These are phyloP conservation scores for Pemphredon lugubris DNA, from an alignment of 2,888 invertebrate species.

Conservation along the genomic window DNA sequence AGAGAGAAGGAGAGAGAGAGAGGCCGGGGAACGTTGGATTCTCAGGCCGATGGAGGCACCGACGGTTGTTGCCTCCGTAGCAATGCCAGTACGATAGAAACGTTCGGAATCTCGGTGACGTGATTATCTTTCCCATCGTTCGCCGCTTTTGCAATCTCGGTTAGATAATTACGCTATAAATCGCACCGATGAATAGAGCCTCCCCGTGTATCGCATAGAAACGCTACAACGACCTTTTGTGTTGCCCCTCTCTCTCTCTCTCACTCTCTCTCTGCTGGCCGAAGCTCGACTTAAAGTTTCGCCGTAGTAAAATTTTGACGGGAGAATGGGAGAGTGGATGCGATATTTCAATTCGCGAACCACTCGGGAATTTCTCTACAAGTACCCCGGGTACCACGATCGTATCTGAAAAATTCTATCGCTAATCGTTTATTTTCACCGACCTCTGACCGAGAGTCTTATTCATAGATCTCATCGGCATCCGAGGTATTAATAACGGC, in stretches of 20 bases:
- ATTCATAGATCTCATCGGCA: slow-evolving; percentile 44
- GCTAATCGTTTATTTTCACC: slow-evolving; percentile 27
- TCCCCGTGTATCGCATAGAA: slow-evolving; percentile 47
- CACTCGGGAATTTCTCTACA: slow-evolving; percentile 27
- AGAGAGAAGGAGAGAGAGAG: not conserved
- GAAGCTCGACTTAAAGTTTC: not conserved
- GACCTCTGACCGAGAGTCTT: slow-evolving; percentile 36
- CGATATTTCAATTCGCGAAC: slow-evolving; percentile 43
- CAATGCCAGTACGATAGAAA: slow-evolving; percentile 56
- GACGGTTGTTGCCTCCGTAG: slow-evolving; percentile 26
- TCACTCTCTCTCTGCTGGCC: no score
- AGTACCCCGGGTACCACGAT: slow-evolving; percentile 13
- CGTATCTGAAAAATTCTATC: slow-evolving; percentile 34
- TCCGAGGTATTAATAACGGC: slow-evolving; percentile 44
- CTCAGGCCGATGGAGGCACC: slow-evolving; percentile 28
- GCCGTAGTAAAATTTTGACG: slow-evolving; percentile 49
- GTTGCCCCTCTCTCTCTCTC: slow-evolving; percentile 13
- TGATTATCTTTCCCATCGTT: slow-evolving; percentile 63
- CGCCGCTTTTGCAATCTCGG: slow-evolving; percentile 58
- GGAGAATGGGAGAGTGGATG: slow-evolving; percentile 33
- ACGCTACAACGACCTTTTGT: slow-evolving; percentile 48
- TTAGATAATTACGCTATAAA: slow-evolving; percentile 64
- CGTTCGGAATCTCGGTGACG: slow-evolving; percentile 65
- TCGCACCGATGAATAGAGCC: slow-evolving; percentile 61
- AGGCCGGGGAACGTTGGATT: slow-evolving; percentile 24